These are phyloP conservation scores for Chiloscyllium plagiosum DNA, from an alignment of 2,113 vertebrate species.

Conservation along the genomic window DNA sequence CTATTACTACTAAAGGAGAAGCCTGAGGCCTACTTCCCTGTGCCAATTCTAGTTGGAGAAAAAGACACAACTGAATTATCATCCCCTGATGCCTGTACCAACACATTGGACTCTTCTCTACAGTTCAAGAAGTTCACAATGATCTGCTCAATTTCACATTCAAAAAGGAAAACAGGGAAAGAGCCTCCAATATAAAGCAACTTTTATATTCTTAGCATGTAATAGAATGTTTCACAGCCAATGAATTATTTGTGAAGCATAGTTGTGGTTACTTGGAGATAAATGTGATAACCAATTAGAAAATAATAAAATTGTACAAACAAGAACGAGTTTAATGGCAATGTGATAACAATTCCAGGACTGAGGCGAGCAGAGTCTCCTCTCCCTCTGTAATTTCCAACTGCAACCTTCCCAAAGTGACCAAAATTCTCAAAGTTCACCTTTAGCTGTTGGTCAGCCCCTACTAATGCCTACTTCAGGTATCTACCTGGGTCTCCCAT, in stretches of 20 bases:
- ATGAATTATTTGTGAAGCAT: background rate
- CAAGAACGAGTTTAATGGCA: background rate
- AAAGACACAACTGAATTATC: background rate
- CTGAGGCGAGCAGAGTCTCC: background rate
- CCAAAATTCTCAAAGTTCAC: background rate
- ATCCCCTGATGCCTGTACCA: background rate
- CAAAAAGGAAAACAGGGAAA: background rate
- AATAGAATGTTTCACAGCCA: background rate
- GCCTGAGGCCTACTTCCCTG: background rate
- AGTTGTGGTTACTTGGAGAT: background rate
- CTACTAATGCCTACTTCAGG: background rate
- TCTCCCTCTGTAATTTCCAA: background rate
- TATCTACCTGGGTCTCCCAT: background rate
- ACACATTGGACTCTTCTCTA: background rate
- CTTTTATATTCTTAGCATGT: background rate
- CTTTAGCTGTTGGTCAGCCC: background rate
- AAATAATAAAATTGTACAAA: background rate
- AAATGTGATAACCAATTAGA: background rate
- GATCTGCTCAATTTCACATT: background rate
- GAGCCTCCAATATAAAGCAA: background rate
- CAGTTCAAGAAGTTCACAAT: background rate
- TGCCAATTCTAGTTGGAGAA: background rate
- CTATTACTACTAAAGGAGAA: background rate
- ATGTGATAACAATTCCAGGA: background rate
- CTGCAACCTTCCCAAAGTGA: background rate